Base-by-base conservation (phyloP, 64 coral and sea anemone species). In the Montipora cactus region DNA sequence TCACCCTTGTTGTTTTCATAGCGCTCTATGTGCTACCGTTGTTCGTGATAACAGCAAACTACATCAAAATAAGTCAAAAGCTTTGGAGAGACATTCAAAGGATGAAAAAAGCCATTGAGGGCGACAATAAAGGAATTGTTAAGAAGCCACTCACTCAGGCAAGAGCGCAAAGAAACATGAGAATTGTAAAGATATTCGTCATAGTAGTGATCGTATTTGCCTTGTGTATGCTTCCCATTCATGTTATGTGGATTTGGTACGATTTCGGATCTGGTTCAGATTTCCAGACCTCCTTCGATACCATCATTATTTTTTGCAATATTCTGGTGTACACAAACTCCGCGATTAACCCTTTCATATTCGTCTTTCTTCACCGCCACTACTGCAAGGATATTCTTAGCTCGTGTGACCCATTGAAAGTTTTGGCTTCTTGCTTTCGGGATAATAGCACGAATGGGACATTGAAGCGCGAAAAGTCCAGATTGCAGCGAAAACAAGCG, bases 231-330 rank as follows among this genome's bases (percentile, higher is more conserved):
- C 16, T 95, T 7, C 96, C 96, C 10, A 89, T 91, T 6, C 96
- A 98, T 79, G 74, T 98, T 18, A 95, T 95, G 96, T 98, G 96
- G 96, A 95, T 98, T 13, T 98, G 96, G 96, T 70, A 91, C 16
- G 96, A 91, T 44, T 98, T 78, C 48, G 96, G 96, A 0, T 77
- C 78, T 16, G 96, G 93, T 7, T 15, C 9, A 7, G 25, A 46
- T 51, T 89, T 92, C 79, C 53, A 91, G 22, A 28, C 89, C 53
- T 76, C 23, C 1, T 98, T 98, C 47, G 18, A 44, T 25, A 89
- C 68, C 47, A 91, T 92, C 47, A 64, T 98, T 1, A 84, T 95
- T 6, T 98, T 98, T 28, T 98, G 92, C 58, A 89, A 95, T 61
- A 98, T 98, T 21, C 57, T 95, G 44, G 91, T 94, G 9, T 98